A percentile compares a stretch with the other conserved stretches of the same genome.
Conservation (phyloP, 2,888 invertebrate species). For the Pachymerium ferrugineum region DNA sequence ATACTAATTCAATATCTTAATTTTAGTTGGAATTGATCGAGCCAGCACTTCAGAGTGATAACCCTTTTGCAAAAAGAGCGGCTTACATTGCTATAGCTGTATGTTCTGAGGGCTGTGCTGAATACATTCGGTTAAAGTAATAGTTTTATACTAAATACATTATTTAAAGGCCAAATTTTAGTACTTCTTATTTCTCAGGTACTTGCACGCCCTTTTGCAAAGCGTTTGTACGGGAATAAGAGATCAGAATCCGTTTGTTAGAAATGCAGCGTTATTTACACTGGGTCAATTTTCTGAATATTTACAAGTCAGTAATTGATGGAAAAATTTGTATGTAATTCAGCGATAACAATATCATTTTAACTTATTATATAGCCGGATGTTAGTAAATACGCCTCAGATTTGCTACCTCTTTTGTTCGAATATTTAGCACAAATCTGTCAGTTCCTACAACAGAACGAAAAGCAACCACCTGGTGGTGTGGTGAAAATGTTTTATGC, state of each 20-base stretch:
- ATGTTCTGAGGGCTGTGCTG: conserved; percentile 71
- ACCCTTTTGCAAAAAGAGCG: conserved; percentile 62
- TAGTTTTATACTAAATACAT: not conserved
- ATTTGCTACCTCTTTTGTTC: conserved; percentile 66
- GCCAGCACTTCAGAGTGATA: conserved; percentile 58
- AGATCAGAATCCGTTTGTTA: conserved; percentile 59
- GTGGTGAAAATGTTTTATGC: conserved; percentile 71
- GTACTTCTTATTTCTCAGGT: too few relatives aligned
- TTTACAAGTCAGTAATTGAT: conserved; percentile 55
- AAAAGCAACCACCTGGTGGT: conserved; percentile 56
- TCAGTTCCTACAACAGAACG: conserved; percentile 45
- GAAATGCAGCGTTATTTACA: conserved; percentile 70
- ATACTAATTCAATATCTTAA: conserved; percentile 34
- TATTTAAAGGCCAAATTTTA: not conserved
- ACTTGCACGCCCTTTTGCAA: conserved; percentile 62
- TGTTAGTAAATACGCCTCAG: conserved; percentile 64
- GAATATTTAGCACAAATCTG: conserved; percentile 42
- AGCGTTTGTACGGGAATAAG: conserved; percentile 65
- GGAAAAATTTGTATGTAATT: not conserved
- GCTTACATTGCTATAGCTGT: conserved; percentile 68
- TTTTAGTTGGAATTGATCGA: conserved; percentile 56
- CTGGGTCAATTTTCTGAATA: conserved; percentile 75
- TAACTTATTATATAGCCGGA: conserved; percentile 56
- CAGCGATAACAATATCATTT: not conserved
- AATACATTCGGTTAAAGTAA: conserved; percentile 63